A percentile compares a stretch with the other conserved stretches of the same genome.
phyloP scores from a whole-genome alignment of 2,888 invertebrate species.

The Apantesis nais region DNA sequence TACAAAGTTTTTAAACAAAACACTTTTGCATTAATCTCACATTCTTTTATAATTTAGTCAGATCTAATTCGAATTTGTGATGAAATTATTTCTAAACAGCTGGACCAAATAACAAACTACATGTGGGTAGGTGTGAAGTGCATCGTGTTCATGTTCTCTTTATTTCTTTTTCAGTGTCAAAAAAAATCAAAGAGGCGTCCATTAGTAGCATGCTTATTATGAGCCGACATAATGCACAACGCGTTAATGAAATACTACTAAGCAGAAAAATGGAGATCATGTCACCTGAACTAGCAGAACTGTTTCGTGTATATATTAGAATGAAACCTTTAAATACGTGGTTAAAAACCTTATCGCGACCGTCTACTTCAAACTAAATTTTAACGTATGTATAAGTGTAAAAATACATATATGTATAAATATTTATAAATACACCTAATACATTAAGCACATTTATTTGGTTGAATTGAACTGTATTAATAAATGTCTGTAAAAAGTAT shows the following conservation, averaged over 20 bases:
- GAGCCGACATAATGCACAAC: constrained; percentile 61
- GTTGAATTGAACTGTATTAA: background rate
- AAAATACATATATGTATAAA: background rate
- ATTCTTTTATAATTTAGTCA: too few species aligned
- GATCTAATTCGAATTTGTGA: too few species aligned
- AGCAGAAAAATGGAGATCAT: constrained; percentile 35
- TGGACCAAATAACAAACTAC: background rate
- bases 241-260: constrained; percentile 61
- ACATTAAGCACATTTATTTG: background rate
- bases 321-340: constrained; percentile 64
- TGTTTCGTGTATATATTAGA: constrained; percentile 62
- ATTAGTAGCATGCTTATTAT: constrained; percentile 69
- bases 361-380: background rate
- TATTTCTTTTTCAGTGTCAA: constrained; percentile 62
- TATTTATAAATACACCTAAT: background rate
- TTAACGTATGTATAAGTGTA: background rate
- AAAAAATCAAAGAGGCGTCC: constrained; percentile 69
- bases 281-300: constrained; percentile 60
- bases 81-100: background rate
- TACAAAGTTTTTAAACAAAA: too few species aligned
- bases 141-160: constrained; percentile 9
- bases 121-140: background rate
- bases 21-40: too few species aligned
- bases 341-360: constrained; percentile 58
- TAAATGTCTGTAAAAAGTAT: constrained; percentile 2